phyloP scores from a whole-genome alignment of 2,888 invertebrate species.

The Yponomeuta plumbellus region DNA sequence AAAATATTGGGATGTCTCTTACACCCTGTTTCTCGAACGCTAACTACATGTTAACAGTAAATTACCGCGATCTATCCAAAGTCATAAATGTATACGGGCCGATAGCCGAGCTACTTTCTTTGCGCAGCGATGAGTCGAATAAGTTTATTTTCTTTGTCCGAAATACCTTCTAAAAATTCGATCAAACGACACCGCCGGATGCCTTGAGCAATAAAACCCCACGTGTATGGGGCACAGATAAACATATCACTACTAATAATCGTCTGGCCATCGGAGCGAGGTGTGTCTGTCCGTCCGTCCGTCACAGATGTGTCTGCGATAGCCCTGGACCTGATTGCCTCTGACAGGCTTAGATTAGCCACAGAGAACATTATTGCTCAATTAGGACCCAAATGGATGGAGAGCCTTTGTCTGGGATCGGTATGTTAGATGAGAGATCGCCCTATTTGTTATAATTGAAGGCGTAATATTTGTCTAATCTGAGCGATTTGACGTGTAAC shows the following conservation, averaged over 20 bases:
- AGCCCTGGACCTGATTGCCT: neutral
- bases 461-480: too few species aligned
- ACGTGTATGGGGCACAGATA: neutral
- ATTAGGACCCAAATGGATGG: neutral
- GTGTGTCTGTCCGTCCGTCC: constrained; percentile 9
- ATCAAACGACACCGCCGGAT: neutral
- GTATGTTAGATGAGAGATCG: too few species aligned
- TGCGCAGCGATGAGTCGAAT: neutral
- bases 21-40: too few species aligned
- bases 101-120: neutral
- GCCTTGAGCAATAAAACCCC: neutral
- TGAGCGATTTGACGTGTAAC: too few species aligned
- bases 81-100: neutral
- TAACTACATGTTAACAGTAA: too few species aligned
- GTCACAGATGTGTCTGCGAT: constrained; percentile 4
- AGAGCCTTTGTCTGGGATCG: too few species aligned
- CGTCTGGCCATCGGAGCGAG: constrained; percentile 7
- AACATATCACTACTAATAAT: constrained; percentile 1
- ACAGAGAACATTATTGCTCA: constrained; percentile 1
- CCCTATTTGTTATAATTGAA: too few species aligned
- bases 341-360: neutral
- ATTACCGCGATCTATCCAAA: neutral
- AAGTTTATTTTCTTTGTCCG: neutral
- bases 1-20: too few species aligned
- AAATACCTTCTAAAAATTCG: neutral